Base-by-base conservation (phyloP, 2,888 invertebrate species). In the Agrilus cyanescens region DNA sequence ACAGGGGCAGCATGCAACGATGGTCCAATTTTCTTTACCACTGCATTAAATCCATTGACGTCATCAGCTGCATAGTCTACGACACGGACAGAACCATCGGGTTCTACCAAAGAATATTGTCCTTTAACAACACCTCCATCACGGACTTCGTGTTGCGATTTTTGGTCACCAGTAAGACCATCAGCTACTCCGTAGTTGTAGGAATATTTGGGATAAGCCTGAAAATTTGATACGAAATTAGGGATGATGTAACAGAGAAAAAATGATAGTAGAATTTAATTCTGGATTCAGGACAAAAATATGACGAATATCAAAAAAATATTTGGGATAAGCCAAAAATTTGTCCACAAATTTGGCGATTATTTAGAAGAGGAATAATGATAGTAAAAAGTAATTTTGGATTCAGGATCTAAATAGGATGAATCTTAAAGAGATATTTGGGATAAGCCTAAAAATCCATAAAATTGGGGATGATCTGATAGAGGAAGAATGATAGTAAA, bases 111-210 rank as follows among this genome's bases (percentile, higher is more conserved):
- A 4, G 65, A 64, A 48, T 66, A 66, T 40, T 61, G 61, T 7
- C 66, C 66, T 52, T 63, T 75, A 2, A 77, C 77, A 39, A 75
- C 73, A 56, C 75, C 76, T 13, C 77, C 77, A 48, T 76, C 75
- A 30, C 77, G 65, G 30, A 69, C 68, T 57, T 77, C 77, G 67
- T 74, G 74, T 51, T 76, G 76, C 2, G 69, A 67, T 56, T 77
- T 77, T 53, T 72, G 69, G 54, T 77, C 77, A 16, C 77, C 77
- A 12, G 76, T 77, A 50, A 73, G 71, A 4, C 75, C 75, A 53
- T 77, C 76, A 10, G 72, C 72, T 13, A 77, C 76, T 18, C 75
- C 67, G 52, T 77, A 76, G 57, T 76, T 74, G 54, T 72, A 76
- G 32, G 72, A 66, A 53, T 77, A 76, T 59, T 73, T 74, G 5